A percentile compares a stretch with the other conserved stretches of the same genome.
phyloP scores from a whole-genome alignment of 2,888 invertebrate genomes.

The Clanis bilineata region DNA sequence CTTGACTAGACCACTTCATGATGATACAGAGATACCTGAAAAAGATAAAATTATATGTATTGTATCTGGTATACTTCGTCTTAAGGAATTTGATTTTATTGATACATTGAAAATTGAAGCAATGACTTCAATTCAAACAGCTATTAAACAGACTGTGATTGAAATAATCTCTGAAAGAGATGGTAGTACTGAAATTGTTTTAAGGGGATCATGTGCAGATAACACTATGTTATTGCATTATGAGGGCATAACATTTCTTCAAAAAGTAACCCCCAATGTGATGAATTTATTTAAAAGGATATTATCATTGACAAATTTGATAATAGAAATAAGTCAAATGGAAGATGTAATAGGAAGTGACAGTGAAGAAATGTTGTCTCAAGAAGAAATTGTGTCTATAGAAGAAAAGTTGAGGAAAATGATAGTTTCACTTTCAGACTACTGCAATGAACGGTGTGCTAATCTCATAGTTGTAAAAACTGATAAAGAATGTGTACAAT shows the following conservation, averaged over 20 bases:
- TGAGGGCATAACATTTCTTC: constrained; percentile 87
- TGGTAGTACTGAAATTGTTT: constrained; percentile 69
- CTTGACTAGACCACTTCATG: constrained; percentile 89
- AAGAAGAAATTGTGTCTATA: constrained; percentile 86
- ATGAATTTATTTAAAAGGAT: constrained; percentile 88
- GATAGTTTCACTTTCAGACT: constrained; percentile 92
- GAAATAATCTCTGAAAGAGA: constrained; percentile 83
- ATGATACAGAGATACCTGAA: constrained; percentile 84
- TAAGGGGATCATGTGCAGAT: constrained; percentile 70
- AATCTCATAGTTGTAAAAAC: constrained; percentile 92
- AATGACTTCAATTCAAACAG: constrained; percentile 92
- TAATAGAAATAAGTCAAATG: constrained; percentile 87
- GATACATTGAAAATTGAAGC: constrained; percentile 94
- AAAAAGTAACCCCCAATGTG: constrained; percentile 85
- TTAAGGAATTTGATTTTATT: constrained; percentile 94
- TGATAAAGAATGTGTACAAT: constrained; percentile 86
- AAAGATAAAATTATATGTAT: constrained; percentile 94
- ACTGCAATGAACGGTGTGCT: constrained; percentile 95
- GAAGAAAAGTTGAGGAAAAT: constrained; percentile 88
- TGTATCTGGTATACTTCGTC: constrained; percentile 93
- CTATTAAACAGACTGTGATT: constrained; percentile 94
- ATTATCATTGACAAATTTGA: constrained; percentile 87
- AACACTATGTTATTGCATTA: constrained; percentile 82
- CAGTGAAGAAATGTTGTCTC: constrained; percentile 86
- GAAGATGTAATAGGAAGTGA: constrained; percentile 82